Conservation (phyloP, 2,797 vertebrate species). For the Apogon hyalosoma region DNA sequence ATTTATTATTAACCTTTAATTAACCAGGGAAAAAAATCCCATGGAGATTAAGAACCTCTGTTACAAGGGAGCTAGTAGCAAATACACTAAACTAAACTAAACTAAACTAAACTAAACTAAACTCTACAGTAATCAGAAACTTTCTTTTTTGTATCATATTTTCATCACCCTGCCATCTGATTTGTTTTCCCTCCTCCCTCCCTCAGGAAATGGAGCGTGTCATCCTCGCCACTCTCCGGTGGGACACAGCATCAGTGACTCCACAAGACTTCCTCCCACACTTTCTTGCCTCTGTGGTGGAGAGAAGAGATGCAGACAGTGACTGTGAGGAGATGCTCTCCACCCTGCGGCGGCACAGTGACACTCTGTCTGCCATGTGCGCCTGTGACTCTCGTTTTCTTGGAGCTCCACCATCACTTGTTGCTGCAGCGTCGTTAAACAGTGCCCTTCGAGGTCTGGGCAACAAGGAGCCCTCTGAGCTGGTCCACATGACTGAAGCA, state of each 20-base stretch:
- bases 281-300: constrained; percentile 73
- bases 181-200: not conserved
- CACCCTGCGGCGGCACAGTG: constrained; percentile 81
- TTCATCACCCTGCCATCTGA: not conserved
- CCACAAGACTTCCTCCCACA: constrained; percentile 87
- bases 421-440: constrained; percentile 83
- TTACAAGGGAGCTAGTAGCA: no score
- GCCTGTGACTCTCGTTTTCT: constrained; percentile 82
- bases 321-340: constrained; percentile 55
- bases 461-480: constrained; percentile 44
- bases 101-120: no score
- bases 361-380: constrained; percentile 85
- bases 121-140: no score
- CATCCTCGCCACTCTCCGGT: constrained; percentile 81
- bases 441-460: constrained; percentile 81
- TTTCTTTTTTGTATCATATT: not conserved
- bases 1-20: no score
- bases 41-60: no score
- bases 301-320: constrained; percentile 33
- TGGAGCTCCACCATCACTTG: constrained; percentile 80
- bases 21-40: no score
- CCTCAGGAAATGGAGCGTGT: constrained; percentile 85
- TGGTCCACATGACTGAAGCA: constrained; percentile 58
- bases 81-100: no score
- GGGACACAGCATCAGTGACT: constrained; percentile 85